Conservation (phyloP, 2,888 invertebrate species). For the Smittia sp. region DNA sequence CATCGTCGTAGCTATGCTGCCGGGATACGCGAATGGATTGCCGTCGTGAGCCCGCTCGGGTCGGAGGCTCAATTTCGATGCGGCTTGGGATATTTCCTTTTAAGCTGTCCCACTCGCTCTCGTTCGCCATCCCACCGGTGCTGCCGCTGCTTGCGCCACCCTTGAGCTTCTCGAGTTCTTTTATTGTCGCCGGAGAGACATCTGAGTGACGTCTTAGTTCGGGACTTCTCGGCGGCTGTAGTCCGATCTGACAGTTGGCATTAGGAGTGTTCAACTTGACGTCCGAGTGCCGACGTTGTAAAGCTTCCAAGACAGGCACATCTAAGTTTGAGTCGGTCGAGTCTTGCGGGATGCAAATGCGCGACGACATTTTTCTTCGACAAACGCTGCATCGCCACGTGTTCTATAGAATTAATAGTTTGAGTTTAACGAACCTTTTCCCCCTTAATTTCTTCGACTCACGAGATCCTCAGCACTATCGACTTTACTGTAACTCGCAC, state of each 20-base stretch:
- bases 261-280: conserved; percentile 62
- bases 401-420: conserved; percentile 54
- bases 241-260: conserved; percentile 53
- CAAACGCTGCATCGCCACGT: conserved; percentile 90
- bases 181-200: conserved; percentile 81
- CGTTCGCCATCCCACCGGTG: background rate
- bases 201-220: conserved; percentile 80
- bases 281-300: conserved; percentile 80
- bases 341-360: conserved; percentile 73
- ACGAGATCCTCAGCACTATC: conserved; percentile 81
- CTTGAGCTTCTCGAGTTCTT: conserved; percentile 82
- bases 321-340: conserved; percentile 81
- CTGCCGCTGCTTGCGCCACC: background rate
- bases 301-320: conserved; percentile 72
- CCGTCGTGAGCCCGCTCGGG: conserved; percentile 56
- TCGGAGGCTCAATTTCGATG: conserved; percentile 49
- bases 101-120: conserved; percentile 42
- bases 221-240: conserved; percentile 81
- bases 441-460: conserved; percentile 47
- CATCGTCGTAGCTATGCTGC: conserved; percentile 84
- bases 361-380: conserved; percentile 75
- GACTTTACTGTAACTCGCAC: conserved; percentile 85
- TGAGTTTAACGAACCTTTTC: background rate
- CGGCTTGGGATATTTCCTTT: conserved; percentile 44
- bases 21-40: conserved; percentile 63